Conservation (phyloP, 2,888 invertebrate genomes). For the Leptinotarsa tumamoca region DNA sequence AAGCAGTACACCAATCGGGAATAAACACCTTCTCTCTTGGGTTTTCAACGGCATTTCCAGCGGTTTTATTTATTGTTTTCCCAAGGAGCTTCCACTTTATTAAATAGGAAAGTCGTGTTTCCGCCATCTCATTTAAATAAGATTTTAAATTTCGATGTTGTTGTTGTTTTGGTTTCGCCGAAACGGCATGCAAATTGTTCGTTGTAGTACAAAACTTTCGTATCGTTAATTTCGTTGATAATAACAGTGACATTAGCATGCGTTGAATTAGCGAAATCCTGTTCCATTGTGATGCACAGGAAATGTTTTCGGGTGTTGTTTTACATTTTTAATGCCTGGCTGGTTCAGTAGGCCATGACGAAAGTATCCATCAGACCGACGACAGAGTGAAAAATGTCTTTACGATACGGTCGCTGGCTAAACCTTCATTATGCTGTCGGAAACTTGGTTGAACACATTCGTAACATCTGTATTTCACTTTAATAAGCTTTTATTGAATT, state of each 20-base stretch:
- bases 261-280: constrained; percentile 32
- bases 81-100: constrained; percentile 38
- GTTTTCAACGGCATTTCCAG: constrained; percentile 29
- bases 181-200: constrained; percentile 35
- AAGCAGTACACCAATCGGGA: constrained; percentile 29
- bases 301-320: constrained; percentile 35
- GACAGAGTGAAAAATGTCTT: constrained; percentile 8
- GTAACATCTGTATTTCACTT: not conserved
- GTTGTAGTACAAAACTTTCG: constrained; percentile 33
- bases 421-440: not conserved
- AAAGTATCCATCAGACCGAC: constrained; percentile 17
- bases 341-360: constrained; percentile 12
- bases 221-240: constrained; percentile 39
- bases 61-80: constrained; percentile 38
- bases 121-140: constrained; percentile 32
- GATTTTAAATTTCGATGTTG: constrained; percentile 32
- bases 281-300: constrained; percentile 33
- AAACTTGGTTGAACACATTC: not conserved
- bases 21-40: constrained; percentile 25
- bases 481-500: not conserved
- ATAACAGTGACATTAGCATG: constrained; percentile 41
- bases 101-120: constrained; percentile 44
- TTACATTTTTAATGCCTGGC: constrained; percentile 26
- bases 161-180: constrained; percentile 16
- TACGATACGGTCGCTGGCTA: not conserved